Evolutionary conservation across 2,797 vertebrate species (phyloP).

Genomic region (Distichodus sexfasciatus): DNA sequence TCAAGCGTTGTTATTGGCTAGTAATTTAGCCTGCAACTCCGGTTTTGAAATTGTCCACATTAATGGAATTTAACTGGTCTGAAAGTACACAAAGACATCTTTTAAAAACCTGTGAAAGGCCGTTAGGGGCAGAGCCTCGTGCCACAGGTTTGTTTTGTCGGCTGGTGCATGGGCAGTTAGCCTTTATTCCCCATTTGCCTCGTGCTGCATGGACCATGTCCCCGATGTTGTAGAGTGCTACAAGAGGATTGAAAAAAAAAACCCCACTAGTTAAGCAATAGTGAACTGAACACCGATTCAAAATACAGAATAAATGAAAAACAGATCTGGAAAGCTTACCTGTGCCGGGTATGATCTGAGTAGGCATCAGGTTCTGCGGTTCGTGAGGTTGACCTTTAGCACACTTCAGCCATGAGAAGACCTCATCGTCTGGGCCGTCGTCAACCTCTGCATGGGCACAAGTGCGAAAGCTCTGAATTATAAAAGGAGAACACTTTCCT

Average conservation of each 20-base stretch:
- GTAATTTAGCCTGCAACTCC: too few relatives aligned
- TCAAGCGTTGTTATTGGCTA: too few relatives aligned
- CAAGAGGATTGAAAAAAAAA: conserved; percentile 17
- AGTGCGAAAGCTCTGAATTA: background rate
- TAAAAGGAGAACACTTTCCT: background rate
- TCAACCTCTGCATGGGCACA: conserved; percentile 76
- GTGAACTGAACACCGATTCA: background rate
- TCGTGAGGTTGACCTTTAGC: conserved; percentile 98
- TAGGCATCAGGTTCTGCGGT: conserved; percentile 98
- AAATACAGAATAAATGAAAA: background rate
- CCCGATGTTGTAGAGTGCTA: conserved; percentile 97
- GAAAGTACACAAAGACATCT: background rate
- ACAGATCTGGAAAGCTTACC: conserved; percentile 70
- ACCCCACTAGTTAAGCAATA: background rate
- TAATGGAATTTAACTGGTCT: too few relatives aligned
- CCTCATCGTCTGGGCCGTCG: conserved; percentile 89
- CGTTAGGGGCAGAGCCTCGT: conserved; percentile 91
- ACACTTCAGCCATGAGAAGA: conserved; percentile 98
- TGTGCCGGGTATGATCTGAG: conserved; percentile 98
- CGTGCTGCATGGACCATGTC: conserved; percentile 98
- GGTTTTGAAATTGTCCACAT: too few relatives aligned
- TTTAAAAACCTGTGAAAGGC: conserved; percentile 98
- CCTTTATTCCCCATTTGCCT: conserved; percentile 99
- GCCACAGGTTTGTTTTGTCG: conserved; percentile 88
- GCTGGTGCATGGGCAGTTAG: conserved; percentile 96